These are phyloP conservation scores for Platycheirus rosarum DNA, from an alignment of 2,888 invertebrate genomes.

Conservation along the genomic window DNA sequence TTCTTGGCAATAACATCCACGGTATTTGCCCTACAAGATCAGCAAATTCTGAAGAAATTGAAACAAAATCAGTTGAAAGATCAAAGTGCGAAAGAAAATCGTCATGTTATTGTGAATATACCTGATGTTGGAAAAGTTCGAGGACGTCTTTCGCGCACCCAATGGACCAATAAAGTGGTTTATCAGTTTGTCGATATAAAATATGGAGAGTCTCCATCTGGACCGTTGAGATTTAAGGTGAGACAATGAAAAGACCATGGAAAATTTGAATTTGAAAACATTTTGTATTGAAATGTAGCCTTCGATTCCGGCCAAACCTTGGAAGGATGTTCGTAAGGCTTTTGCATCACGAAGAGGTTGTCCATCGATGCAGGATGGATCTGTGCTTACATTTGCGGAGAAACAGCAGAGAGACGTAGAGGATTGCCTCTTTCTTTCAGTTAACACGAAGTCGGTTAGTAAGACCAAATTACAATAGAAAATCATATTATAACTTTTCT, in stretches of 20 bases:
- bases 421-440: constrained; percentile 79
- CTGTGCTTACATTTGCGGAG: constrained; percentile 75
- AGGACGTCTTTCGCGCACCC: constrained; percentile 77
- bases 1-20: neutral
- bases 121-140: constrained; percentile 78
- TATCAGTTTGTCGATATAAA: constrained; percentile 81
- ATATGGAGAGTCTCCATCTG: constrained; percentile 78
- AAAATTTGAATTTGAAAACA: neutral
- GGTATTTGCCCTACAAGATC: neutral
- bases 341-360: constrained; percentile 78
- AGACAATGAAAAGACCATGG: constrained; percentile 1
- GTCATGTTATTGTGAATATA: constrained; percentile 75
- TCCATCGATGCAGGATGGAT: constrained; percentile 78
- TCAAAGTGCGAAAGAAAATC: neutral
- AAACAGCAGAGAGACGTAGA: constrained; percentile 78
- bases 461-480: neutral
- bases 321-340: constrained; percentile 78
- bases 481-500: neutral
- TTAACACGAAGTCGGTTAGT: constrained; percentile 80
- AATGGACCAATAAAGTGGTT: constrained; percentile 78
- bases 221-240: constrained; percentile 79
- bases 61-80: neutral
- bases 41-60: neutral
- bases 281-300: constrained; percentile 74
- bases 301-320: constrained; percentile 77